Base-by-base conservation (phyloP, 2,888 invertebrate genomes). In the Torymus tubicola region DNA sequence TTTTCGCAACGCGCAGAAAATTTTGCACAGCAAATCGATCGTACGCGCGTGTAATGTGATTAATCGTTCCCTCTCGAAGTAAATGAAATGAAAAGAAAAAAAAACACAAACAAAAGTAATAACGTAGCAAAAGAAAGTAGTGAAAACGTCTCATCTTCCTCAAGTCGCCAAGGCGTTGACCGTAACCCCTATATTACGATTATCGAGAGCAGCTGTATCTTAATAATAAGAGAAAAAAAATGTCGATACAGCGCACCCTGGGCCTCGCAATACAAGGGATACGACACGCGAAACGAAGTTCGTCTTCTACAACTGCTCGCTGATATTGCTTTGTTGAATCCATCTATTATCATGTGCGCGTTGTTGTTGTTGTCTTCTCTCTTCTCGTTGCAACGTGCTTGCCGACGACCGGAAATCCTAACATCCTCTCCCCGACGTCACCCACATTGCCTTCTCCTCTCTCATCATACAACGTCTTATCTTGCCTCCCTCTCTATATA, bases 81-180 rank as follows among this genome's bases (percentile, higher is more conserved):
- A 64, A 74, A 73, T 21, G 21, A 21, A 21, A 21, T 21, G 21
- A 21, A 21, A 21, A 21, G 2, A 42, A 8, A 42, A 42, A 42
- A 31, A 8, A 31, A 31, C 0, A 31, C 5, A 8, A 42, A 42
- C 5, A 8, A 42, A 42, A 1, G 8, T 8, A 8, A 42, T 42
- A 42, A 42, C 42, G 42, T 42, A 42, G 42, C 42, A 42, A 42
- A 42, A 8, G 1, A 42, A 42, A 42, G 42, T 42, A 42, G 42
- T 42, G 42, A 42, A 42, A 42, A 42, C 57, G 57, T 74, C 60
- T 67, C 42, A 42, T 42, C 60, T 57, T 58, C 63, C 52, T 73
- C 70, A 64, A 68, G 61, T 86, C 84, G 85, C 87, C 86, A 87
- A 88, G 87, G 87, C 88, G 85, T 85, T 84, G 84, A 84, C 81